phyloP scores from a whole-genome alignment of 2,113 vertebrate genomes.

The Ahaetulla prasina region DNA sequence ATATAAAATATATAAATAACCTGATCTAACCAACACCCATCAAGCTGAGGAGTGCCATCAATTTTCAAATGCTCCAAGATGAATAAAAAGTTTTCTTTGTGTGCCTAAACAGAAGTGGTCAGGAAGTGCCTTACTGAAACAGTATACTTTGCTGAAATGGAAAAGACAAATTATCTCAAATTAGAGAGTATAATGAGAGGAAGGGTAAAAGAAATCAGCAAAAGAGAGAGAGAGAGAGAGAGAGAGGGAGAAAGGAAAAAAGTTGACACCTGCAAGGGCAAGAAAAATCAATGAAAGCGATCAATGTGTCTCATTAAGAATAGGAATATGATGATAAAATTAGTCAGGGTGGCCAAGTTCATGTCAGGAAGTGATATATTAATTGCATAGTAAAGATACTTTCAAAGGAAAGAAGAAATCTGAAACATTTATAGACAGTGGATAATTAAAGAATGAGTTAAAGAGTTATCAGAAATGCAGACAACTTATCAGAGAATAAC shows the following conservation, averaged over 20 bases:
- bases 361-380: slow-evolving; percentile 18
- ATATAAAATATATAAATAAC: not conserved
- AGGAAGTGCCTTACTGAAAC: not conserved
- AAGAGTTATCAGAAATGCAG: not conserved
- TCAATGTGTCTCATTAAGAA: slow-evolving; percentile 19
- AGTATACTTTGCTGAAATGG: not conserved
- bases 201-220: not conserved
- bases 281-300: slow-evolving; percentile 27
- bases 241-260: not conserved
- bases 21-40: not conserved
- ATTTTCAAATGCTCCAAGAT: not conserved
- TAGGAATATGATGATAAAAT: slow-evolving; percentile 27
- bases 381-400: slow-evolving; percentile 13
- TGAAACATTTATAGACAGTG: not conserved
- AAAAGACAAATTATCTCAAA: not conserved
- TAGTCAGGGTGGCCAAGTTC: not conserved
- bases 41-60: not conserved
- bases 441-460: slow-evolving; percentile 6
- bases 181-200: not conserved
- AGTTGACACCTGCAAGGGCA: slow-evolving; percentile 10
- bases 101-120: not conserved
- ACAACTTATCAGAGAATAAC: not conserved
- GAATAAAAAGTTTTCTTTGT: not conserved
- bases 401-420: not conserved
- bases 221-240: not conserved